Percentiles rank a stretch among this genome's conserved stretches.
Conservation (phyloP, 2,113 vertebrate genomes). For the Neodon shergylaensis region DNA sequence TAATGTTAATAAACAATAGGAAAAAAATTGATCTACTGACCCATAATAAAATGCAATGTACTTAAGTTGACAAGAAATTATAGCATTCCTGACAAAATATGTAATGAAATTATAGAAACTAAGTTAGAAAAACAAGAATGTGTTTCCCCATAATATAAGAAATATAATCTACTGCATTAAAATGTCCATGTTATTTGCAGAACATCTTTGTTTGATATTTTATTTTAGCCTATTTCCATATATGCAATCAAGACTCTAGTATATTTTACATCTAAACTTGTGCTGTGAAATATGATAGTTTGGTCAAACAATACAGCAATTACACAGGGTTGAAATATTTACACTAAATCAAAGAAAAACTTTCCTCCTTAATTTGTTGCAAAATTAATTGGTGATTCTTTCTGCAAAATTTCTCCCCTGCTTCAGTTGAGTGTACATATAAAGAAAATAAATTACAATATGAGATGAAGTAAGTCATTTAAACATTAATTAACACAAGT, state of each 20-base stretch:
- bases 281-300: constrained; percentile 40
- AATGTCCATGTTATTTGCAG: constrained; percentile 49
- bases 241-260: constrained; percentile 51
- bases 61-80: constrained; percentile 44
- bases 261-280: constrained; percentile 37
- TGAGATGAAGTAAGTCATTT: neutral
- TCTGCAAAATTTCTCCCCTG: neutral
- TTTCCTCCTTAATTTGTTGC: neutral
- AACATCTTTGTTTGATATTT: constrained; percentile 40
- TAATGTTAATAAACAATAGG: neutral
- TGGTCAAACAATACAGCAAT: constrained; percentile 53
- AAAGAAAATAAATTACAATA: neutral
- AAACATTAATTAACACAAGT: neutral
- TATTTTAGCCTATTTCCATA: constrained; percentile 66
- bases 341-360: constrained; percentile 27
- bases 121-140: neutral
- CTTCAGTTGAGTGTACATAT: neutral
- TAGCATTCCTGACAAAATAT: constrained; percentile 34
- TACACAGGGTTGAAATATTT: constrained; percentile 16
- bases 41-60: neutral
- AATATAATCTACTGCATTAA: constrained; percentile 57
- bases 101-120: constrained; percentile 55
- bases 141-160: constrained; percentile 19
- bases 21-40: neutral
- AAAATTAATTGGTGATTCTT: neutral